Conservation (phyloP, 2,888 invertebrate genomes). For the Thera britannica region DNA sequence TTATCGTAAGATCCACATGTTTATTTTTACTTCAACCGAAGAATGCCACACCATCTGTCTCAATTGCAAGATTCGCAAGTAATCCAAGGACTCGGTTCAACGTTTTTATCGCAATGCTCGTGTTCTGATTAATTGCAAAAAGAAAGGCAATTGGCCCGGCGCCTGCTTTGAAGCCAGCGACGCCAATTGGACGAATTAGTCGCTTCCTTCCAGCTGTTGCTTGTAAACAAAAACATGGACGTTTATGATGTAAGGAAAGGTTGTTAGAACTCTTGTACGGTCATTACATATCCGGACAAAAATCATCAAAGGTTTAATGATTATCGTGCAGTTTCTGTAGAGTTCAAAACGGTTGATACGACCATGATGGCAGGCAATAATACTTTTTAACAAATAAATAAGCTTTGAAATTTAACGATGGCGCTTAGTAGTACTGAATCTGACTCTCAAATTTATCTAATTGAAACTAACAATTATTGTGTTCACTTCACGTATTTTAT, state of each 20-base stretch:
- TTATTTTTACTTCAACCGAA: slow-evolving; percentile 4
- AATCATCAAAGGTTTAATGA: no score
- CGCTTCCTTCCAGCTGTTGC: slow-evolving; percentile 52
- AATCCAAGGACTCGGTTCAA: slow-evolving; percentile 14
- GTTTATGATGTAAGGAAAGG: slow-evolving; percentile 18
- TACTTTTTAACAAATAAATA: background rate
- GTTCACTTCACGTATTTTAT: background rate
- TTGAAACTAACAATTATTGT: background rate
- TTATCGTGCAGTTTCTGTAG: background rate
- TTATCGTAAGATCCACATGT: background rate
- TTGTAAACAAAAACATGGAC: slow-evolving; percentile 41
- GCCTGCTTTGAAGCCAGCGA: slow-evolving; percentile 50
- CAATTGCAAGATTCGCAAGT: slow-evolving; percentile 11
- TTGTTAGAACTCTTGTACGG: background rate
- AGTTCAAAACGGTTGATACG: background rate
- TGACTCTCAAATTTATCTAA: background rate
- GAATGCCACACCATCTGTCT: slow-evolving; percentile 7
- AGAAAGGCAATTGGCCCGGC: slow-evolving; percentile 52
- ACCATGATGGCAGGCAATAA: background rate
- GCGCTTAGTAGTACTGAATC: background rate
- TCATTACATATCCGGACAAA: no score
- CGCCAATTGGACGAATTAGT: slow-evolving; percentile 57
- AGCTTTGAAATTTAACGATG: no score
- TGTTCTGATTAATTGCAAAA: slow-evolving; percentile 38
- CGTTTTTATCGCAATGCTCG: slow-evolving; percentile 21